Evolutionary conservation across 1,140 invertebrate genomes (phyloP).

Genomic region (Conopomorpha cramerella): DNA sequence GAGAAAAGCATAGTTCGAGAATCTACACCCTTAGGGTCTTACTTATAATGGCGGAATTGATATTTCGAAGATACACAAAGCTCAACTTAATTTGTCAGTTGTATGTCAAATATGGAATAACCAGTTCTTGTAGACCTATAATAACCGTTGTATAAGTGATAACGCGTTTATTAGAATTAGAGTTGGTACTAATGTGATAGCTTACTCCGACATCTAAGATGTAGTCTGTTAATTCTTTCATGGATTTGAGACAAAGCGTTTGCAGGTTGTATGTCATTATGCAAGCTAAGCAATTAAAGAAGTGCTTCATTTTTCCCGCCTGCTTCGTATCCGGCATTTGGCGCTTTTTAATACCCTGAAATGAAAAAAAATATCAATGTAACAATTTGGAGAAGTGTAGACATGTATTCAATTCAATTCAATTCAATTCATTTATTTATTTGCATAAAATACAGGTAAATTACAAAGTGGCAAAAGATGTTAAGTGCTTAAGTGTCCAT

Average conservation of each 20-base stretch:
- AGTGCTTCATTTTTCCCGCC: constrained; percentile 68
- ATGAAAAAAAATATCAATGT: constrained; percentile 8
- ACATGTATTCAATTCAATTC: constrained; percentile 2
- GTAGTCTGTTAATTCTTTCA: constrained; percentile 78
- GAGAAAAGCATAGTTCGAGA: no score
- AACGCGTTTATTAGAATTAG: not conserved
- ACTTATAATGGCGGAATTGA: no score
- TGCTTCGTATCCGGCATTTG: constrained; percentile 72
- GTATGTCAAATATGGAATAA: no score
- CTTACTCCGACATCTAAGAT: constrained; percentile 76
- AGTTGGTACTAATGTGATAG: constrained; percentile 6
- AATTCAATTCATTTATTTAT: no score
- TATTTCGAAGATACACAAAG: no score
- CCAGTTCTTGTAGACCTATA: not conserved
- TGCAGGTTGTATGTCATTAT: constrained; percentile 88
- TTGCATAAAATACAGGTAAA: no score
- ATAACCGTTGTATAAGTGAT: not conserved
- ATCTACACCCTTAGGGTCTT: no score
- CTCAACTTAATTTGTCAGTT: no score
- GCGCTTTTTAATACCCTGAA: constrained; percentile 75
- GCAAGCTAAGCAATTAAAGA: constrained; percentile 85
- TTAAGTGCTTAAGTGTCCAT: no score
- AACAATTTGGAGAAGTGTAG: no score
- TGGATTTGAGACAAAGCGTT: constrained; percentile 77
- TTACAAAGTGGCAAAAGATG: no score